These are phyloP conservation scores for Agonopterix alstromeriana DNA, from an alignment of 2,888 invertebrate genomes.

Conservation along the genomic window DNA sequence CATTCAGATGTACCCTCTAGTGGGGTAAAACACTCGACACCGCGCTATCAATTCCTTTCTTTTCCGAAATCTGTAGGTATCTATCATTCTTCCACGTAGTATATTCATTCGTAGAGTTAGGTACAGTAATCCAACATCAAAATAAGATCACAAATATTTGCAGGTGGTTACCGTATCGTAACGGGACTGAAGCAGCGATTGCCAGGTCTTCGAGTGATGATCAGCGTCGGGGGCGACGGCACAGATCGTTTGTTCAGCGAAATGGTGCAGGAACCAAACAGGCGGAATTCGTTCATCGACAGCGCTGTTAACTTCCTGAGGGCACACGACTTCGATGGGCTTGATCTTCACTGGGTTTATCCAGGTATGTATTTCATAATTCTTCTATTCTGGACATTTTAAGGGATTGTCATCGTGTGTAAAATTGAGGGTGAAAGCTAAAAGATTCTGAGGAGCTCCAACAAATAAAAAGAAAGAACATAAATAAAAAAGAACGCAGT, in stretches of 20 bases:
- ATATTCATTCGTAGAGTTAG: too few species aligned
- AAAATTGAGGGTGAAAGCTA: too few species aligned
- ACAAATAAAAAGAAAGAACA: too few species aligned
- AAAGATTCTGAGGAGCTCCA: too few species aligned
- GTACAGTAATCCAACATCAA: neutral
- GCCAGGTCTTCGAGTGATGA: constrained; percentile 80
- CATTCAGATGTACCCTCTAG: too few species aligned
- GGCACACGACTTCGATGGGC: constrained; percentile 86
- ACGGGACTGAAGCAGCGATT: constrained; percentile 81
- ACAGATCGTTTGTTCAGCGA: constrained; percentile 78
- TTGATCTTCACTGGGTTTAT: constrained; percentile 89
- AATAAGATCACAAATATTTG: constrained; percentile 6
- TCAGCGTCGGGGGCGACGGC: constrained; percentile 85
- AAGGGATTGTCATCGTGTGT: too few species aligned
- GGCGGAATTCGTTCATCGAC: constrained; percentile 77
- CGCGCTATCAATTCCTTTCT: too few species aligned
- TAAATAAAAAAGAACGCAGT: too few species aligned
- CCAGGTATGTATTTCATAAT: constrained; percentile 55
- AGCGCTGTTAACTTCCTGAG: constrained; percentile 80
- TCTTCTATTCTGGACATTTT: neutral
- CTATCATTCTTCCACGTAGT: too few species aligned
- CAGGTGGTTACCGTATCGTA: constrained; percentile 84
- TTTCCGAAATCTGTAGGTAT: too few species aligned
- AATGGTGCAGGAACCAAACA: constrained; percentile 75
- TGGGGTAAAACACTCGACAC: too few species aligned